Base-by-base conservation (phyloP, 2,113 vertebrate genomes). In the Myodes glareolus region DNA sequence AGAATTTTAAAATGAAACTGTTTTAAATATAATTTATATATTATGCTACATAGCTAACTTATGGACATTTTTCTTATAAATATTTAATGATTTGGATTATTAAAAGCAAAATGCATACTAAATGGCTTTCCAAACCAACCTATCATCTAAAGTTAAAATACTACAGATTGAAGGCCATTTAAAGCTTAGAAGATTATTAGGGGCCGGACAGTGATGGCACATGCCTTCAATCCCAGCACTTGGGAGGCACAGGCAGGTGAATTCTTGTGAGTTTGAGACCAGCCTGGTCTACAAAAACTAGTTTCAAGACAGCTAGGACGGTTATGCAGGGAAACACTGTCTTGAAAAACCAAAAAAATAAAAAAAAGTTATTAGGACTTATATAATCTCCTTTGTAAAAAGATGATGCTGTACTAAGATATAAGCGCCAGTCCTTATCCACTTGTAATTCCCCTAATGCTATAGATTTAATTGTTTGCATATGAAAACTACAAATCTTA, bases 51-150 rank as follows among this genome's bases (percentile, higher is more conserved):
- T 94, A n/a, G 12, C 45, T 92, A 97, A 92, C 91, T 93, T 63
- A 84, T 90, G 33, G 93, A 4, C 31, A 93, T 65, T 96, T 95
- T 84, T 87, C 45, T 95, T 93, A 72, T n/a, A 78, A 96, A 95
- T 61, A 65, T 45, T 65, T 81, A 96, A 91, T 89, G 33, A 92
- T 47, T 75, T 58, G 73, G 68, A 73, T 65, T 86, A 70, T 33
- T 75, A 88, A 88, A 91, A 80, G 65, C 0, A 92, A 92, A 97
- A 52, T 78, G 14, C 0, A 63, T 61, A 88, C 86, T 91, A 97
- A 94, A 75, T 70, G 36, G 76, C 75, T 2, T 45, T 11, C 85
- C 76, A 87, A 89, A 39, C 27, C 63, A 94, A 78, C 77, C 19
- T 88, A 61, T 85, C 13, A 72, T 9, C 90, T 47, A 33, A 73